A percentile compares a stretch with the other conserved stretches of the same genome.
phyloP scores from a whole-genome alignment of 1,140 invertebrate genomes.

The Drepana arcuata region DNA sequence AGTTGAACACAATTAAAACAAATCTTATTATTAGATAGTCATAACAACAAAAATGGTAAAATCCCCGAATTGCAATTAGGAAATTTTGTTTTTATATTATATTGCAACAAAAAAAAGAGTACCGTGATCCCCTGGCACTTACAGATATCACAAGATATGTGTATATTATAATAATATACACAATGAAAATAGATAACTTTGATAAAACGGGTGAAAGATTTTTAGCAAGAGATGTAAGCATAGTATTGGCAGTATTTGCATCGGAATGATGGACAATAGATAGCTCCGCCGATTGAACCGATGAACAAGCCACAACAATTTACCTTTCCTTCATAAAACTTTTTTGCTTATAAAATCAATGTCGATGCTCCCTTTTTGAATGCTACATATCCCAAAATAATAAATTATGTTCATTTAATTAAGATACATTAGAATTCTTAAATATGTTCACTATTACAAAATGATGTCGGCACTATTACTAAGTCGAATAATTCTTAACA shows the following conservation, averaged over 20 bases:
- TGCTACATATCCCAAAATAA: slow-evolving; percentile 32
- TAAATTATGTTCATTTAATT: slow-evolving; percentile 31
- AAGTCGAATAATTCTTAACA: slow-evolving; percentile 48
- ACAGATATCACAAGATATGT: slow-evolving; percentile 25
- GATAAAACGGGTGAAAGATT: no score
- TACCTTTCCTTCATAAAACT: no score
- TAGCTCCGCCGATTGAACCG: no score
- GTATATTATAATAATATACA: slow-evolving; percentile 7
- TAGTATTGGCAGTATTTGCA: no score
- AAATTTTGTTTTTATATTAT: slow-evolving; percentile 12
- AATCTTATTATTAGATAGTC: slow-evolving; percentile 17
- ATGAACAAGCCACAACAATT: no score
- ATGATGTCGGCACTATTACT: slow-evolving; percentile 16
- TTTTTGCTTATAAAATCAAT: no score
- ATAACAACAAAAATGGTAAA: slow-evolving; percentile 28
- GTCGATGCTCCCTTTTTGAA: slow-evolving; percentile 33
- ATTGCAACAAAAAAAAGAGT: slow-evolving; percentile 15
- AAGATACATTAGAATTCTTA: slow-evolving; percentile 25
- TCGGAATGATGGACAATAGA: no score
- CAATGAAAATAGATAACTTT: slow-evolving; percentile 8
- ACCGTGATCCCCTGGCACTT: slow-evolving; percentile 13
- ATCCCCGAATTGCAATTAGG: slow-evolving; percentile 15
- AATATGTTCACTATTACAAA: slow-evolving; percentile 17
- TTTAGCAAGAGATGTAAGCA: slow-evolving; percentile 4
- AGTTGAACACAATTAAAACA: no score